phyloP scores from a whole-genome alignment of 2,113 vertebrate species.

The Bos javanicus region DNA sequence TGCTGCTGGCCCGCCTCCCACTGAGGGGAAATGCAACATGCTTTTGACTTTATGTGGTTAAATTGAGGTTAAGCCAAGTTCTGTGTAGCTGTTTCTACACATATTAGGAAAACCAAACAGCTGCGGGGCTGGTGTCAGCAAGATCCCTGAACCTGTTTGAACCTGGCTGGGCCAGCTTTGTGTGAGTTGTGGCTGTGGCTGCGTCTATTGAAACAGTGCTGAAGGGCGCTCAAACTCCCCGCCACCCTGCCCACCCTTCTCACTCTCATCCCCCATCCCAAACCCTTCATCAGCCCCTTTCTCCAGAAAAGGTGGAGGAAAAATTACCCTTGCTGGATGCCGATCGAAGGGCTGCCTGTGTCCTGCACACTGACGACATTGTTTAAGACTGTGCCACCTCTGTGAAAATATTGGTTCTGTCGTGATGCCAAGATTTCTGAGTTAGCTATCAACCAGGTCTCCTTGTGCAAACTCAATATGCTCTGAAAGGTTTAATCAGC shows the following conservation, averaged over 20 bases:
- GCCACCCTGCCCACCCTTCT: background rate
- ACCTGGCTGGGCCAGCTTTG: background rate
- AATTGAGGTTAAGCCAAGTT: too few relatives aligned
- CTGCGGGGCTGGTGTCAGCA: background rate
- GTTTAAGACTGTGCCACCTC: slow-evolving; percentile 46
- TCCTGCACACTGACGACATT: slow-evolving; percentile 45
- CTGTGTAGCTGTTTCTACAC: background rate
- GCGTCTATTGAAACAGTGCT: fast-evolving
- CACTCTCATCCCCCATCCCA: background rate
- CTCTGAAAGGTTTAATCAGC: background rate
- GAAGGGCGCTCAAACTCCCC: too few relatives aligned
- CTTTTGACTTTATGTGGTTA: background rate
- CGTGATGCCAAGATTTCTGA: slow-evolving; percentile 41
- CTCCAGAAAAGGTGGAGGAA: background rate
- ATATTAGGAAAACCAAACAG: background rate
- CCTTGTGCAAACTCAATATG: slow-evolving; percentile 12
- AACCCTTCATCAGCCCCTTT: background rate
- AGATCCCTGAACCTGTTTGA: background rate
- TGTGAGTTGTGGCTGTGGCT: fast-evolving
- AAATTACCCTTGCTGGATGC: background rate
- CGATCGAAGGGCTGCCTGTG: slow-evolving; percentile 27
- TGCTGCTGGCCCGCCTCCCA: fast-evolving
- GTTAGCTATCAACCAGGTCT: slow-evolving; percentile 8
- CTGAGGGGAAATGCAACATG: fast-evolving
- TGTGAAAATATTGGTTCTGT: slow-evolving; percentile 68